phyloP scores from a whole-genome alignment of 2,113 vertebrate species.

The Podocnemis expansa region DNA sequence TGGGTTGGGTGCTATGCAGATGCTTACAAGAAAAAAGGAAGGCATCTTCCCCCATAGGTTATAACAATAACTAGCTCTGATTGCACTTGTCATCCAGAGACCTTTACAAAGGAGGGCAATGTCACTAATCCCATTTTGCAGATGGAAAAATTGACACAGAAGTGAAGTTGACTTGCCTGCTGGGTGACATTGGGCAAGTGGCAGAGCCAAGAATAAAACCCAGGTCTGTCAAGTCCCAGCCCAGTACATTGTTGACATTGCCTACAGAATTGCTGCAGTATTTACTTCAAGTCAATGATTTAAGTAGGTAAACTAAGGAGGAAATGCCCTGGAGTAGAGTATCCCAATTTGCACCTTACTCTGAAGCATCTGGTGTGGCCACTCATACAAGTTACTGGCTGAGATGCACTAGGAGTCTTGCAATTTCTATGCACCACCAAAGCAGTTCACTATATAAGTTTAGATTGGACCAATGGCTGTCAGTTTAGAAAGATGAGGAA shows the following conservation, averaged over 20 bases:
- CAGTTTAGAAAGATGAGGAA: not conserved
- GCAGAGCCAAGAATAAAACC: not conserved
- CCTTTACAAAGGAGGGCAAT: not conserved
- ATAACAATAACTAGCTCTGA: not conserved
- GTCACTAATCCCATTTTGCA: not conserved
- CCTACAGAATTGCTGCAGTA: not conserved
- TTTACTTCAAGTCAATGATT: not conserved
- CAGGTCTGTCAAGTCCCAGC: not conserved
- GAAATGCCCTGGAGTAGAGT: not conserved
- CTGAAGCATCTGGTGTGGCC: not conserved
- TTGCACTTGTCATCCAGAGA: not conserved
- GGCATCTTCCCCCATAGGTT: accelerated
- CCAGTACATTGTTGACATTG: not conserved
- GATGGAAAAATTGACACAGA: not conserved
- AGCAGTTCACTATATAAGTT: accelerated
- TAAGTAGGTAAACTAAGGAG: not conserved
- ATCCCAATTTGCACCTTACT: not conserved
- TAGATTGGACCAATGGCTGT: not conserved
- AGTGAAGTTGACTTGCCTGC: not conserved
- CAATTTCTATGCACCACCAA: not conserved
- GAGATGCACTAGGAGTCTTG: not conserved
- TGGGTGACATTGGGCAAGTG: not conserved
- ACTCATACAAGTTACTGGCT: not conserved
- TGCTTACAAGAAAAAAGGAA: not conserved
- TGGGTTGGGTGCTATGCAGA: too few species aligned